Conservation (phyloP, 2,113 vertebrate genomes). For the Passer montanus region DNA sequence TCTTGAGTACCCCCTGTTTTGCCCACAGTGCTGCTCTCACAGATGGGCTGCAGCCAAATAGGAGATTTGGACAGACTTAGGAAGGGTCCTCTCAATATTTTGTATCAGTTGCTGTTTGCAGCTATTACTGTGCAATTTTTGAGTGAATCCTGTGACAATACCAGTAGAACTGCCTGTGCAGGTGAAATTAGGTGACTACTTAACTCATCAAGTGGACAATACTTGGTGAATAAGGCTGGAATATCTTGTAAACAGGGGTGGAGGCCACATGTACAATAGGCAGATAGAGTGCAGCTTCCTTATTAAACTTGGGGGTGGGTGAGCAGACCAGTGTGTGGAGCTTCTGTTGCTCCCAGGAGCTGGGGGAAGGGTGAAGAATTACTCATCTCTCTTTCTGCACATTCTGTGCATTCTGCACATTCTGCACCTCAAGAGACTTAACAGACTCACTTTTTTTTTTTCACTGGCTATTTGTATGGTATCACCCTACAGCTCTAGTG, state of each 20-base stretch:
- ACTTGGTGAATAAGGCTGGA: neutral
- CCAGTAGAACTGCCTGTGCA: neutral
- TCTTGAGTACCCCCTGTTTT: neutral
- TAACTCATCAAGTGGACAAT: neutral
- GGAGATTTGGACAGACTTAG: neutral
- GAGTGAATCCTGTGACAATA: rapidly evolving
- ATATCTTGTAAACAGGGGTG: neutral
- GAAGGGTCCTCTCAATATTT: neutral
- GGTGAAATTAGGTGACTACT: neutral
- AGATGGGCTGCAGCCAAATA: neutral
- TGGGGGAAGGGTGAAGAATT: neutral
- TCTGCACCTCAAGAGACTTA: neutral
- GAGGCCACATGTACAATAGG: neutral
- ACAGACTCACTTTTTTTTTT: neutral
- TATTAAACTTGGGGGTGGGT: neutral
- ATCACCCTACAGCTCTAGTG: neutral
- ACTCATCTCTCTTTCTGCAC: neutral
- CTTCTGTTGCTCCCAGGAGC: neutral
- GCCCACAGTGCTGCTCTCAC: neutral
- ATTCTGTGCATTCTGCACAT: neutral
- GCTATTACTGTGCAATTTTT: neutral
- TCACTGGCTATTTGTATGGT: neutral
- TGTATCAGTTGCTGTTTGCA: neutral
- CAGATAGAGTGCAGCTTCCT: neutral
- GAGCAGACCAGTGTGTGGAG: neutral